phyloP scores from a whole-genome alignment of 2,113 vertebrate genomes.

The Chrysochloris asiatica region DNA sequence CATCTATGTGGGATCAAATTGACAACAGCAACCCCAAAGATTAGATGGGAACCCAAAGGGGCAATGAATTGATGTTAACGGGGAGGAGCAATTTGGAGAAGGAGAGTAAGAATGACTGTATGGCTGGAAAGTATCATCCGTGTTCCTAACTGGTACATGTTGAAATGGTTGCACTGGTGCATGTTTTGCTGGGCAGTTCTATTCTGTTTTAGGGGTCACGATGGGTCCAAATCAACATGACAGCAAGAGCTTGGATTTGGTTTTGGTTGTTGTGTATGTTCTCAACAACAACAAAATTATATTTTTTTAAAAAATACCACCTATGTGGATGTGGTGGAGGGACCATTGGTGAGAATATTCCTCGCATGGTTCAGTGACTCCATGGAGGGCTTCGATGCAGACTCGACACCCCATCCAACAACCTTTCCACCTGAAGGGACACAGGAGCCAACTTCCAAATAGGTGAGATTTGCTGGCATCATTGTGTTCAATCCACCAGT shows the following conservation, averaged over 20 bases:
- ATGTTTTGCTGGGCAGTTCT: neutral
- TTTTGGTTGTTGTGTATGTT: neutral
- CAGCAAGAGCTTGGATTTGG: no score
- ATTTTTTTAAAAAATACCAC: accelerated
- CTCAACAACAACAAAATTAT: neutral
- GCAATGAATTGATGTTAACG: neutral
- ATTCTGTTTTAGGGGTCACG: no score
- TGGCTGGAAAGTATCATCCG: neutral
- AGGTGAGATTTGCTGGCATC: neutral
- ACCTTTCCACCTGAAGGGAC: neutral
- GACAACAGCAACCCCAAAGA: neutral
- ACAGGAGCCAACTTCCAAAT: accelerated
- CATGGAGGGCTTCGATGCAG: accelerated
- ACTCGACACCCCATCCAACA: accelerated
- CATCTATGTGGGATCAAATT: neutral
- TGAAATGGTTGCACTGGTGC: neutral
- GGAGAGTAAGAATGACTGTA: neutral
- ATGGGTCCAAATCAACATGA: no score
- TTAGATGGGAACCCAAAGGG: neutral
- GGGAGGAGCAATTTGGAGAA: neutral
- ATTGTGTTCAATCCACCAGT: accelerated
- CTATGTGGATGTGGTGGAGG: accelerated
- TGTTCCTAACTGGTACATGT: neutral
- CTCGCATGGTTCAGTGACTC: accelerated
- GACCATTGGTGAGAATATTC: accelerated